phyloP scores from a whole-genome alignment of 64 coral and sea anemone genomes.

The Pocillopora damicornis region DNA sequence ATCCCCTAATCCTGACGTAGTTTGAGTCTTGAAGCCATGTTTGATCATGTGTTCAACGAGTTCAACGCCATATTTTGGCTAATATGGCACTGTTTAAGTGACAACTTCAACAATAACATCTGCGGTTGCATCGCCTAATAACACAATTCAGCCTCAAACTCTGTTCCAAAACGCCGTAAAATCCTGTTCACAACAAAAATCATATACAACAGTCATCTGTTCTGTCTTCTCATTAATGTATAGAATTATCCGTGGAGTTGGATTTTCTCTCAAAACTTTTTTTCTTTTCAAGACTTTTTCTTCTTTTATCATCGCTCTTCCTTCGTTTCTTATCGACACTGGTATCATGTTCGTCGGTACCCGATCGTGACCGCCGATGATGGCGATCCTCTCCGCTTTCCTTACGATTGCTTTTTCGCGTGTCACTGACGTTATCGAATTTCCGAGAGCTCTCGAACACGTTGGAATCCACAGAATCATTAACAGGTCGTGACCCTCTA shows the following conservation, averaged over 20 bases:
- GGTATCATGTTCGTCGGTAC: constrained; percentile 25
- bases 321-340: constrained; percentile 1
- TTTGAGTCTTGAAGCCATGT: background rate
- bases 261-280: constrained; percentile 30
- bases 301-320: constrained; percentile 21
- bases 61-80: background rate
- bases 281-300: constrained; percentile 33
- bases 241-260: background rate
- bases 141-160: background rate
- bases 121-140: background rate
- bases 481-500: constrained; percentile 3
- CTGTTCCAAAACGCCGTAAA: background rate
- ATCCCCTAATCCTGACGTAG: no score
- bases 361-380: constrained; percentile 5
- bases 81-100: background rate
- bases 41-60: background rate
- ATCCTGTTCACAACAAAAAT: background rate
- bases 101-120: background rate
- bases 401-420: background rate
- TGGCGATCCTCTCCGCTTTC: background rate
- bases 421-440: background rate
- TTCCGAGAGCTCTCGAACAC: background rate
- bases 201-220: background rate
- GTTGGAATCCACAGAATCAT: constrained; percentile 8
- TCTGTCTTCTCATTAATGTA: background rate